Conservation (phyloP, 2,888 invertebrate genomes). For the Drosophila putrida region DNA sequence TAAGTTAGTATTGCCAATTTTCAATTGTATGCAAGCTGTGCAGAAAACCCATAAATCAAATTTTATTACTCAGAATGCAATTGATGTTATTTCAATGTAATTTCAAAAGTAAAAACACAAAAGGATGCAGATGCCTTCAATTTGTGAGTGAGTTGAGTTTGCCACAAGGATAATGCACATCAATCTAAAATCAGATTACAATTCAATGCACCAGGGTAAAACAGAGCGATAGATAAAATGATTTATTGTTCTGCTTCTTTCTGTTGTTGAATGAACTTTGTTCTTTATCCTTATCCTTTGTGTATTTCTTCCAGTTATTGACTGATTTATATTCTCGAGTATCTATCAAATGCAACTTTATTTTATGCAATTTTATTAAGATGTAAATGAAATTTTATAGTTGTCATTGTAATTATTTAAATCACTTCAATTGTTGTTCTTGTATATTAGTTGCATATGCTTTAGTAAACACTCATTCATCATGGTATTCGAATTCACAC, state of each 20-base stretch:
- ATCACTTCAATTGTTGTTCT: background rate
- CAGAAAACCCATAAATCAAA: slow-evolving; percentile 23
- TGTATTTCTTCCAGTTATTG: background rate
- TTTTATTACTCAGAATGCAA: slow-evolving; percentile 26
- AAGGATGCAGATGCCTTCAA: slow-evolving; percentile 1
- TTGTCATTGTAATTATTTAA: background rate
- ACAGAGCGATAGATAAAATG: slow-evolving; percentile 12
- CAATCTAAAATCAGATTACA: slow-evolving; percentile 16
- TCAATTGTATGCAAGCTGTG: background rate
- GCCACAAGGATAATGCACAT: slow-evolving; percentile 13
- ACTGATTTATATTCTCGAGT: slow-evolving; percentile 10
- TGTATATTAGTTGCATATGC: background rate
- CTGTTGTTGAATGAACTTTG: slow-evolving; percentile 5
- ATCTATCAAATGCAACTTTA: background rate
- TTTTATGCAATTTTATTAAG: background rate
- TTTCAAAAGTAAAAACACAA: slow-evolving; percentile 21
- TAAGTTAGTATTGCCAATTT: background rate
- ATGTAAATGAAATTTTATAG: background rate
- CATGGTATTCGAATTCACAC: background rate
- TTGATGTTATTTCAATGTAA: slow-evolving; percentile 30
- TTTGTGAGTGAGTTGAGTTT: slow-evolving; percentile 1
- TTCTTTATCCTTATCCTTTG: background rate
- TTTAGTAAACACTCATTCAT: too few relatives aligned
- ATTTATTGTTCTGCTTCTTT: slow-evolving; percentile 9
- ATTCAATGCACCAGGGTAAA: slow-evolving; percentile 10